Conservation (phyloP, 2,797 vertebrate species). For the Acipenser transmontanus region DNA sequence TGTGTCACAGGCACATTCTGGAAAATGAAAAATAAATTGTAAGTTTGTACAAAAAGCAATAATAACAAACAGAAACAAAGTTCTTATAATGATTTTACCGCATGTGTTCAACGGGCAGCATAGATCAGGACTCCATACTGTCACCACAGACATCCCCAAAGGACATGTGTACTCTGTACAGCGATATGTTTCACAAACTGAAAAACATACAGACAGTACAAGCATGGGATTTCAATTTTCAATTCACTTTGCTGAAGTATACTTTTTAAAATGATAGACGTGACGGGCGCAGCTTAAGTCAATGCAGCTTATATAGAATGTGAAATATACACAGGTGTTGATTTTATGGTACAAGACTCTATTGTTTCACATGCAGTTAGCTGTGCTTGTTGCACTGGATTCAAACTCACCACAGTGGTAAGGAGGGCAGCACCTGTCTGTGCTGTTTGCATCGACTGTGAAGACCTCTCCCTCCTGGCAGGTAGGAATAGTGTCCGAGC, state of each 20-base stretch:
- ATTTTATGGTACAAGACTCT: background rate
- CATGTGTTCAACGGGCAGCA: slow-evolving; percentile 85
- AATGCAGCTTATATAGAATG: no score
- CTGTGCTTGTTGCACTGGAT: background rate
- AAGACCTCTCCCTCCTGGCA: slow-evolving; percentile 82
- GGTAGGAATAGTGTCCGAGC: slow-evolving; percentile 59
- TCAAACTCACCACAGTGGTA: slow-evolving; percentile 80
- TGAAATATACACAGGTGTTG: no score
- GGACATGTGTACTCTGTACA: slow-evolving; percentile 75
- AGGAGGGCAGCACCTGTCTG: slow-evolving; percentile 80
- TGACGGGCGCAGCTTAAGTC: no score
- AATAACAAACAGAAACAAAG: no score
- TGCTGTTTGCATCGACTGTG: slow-evolving; percentile 68
- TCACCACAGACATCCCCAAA: slow-evolving; percentile 69
- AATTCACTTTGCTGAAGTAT: no score
- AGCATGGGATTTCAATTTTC: no score
- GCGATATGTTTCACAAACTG: slow-evolving; percentile 81
- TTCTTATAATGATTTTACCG: slow-evolving; percentile 55
- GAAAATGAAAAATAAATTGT: slow-evolving; percentile 16
- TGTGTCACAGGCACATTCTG: slow-evolving; percentile 84
- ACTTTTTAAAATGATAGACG: no score
- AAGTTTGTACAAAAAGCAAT: background rate
- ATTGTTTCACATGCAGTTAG: background rate
- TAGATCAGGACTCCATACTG: slow-evolving; percentile 60
- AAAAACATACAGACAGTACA: background rate